Evolutionary conservation across 2,113 vertebrate genomes (phyloP).

Genomic region (Phoxinus phoxinus): DNA sequence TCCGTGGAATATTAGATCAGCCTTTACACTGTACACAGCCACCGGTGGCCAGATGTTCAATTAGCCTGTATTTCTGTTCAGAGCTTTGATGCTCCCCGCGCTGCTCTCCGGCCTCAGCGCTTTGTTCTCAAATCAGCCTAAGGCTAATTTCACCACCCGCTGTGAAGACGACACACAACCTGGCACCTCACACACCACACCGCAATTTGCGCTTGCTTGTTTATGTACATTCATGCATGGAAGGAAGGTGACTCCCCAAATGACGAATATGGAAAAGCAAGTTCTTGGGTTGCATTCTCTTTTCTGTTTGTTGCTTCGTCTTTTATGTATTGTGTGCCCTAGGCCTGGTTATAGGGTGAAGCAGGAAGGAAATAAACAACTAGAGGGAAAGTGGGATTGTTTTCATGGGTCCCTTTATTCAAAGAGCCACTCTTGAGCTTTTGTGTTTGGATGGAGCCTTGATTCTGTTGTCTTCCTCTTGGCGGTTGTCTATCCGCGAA

Average conservation of each 20-base stretch:
- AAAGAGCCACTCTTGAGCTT: constrained; percentile 18
- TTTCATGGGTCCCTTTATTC: constrained; percentile 19
- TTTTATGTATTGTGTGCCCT: constrained; percentile 22
- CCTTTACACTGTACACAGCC: constrained; percentile 41
- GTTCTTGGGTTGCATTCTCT: background rate
- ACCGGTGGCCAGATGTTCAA: constrained; percentile 60
- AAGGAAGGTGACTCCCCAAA: constrained; percentile 39
- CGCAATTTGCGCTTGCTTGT: constrained; percentile 45
- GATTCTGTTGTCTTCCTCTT: background rate
- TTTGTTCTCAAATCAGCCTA: constrained; percentile 59
- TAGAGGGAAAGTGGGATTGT: constrained; percentile 31
- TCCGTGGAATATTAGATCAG: constrained; percentile 52
- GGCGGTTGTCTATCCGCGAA: background rate
- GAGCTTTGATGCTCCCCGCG: constrained; percentile 53
- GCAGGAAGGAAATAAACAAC: constrained; percentile 48
- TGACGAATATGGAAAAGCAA: constrained; percentile 14
- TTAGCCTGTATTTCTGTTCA: constrained; percentile 55
- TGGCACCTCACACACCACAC: constrained; percentile 45
- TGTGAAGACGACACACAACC: constrained; percentile 53
- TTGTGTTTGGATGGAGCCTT: background rate
- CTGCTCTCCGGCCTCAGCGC: constrained; percentile 48
- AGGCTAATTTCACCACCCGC: constrained; percentile 48
- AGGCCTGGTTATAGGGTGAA: constrained; percentile 44
- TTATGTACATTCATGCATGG: constrained; percentile 28
- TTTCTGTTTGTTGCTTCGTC: background rate